Conservation (phyloP, 2,113 vertebrate species). For the Oncorhynchus kisutch region DNA sequence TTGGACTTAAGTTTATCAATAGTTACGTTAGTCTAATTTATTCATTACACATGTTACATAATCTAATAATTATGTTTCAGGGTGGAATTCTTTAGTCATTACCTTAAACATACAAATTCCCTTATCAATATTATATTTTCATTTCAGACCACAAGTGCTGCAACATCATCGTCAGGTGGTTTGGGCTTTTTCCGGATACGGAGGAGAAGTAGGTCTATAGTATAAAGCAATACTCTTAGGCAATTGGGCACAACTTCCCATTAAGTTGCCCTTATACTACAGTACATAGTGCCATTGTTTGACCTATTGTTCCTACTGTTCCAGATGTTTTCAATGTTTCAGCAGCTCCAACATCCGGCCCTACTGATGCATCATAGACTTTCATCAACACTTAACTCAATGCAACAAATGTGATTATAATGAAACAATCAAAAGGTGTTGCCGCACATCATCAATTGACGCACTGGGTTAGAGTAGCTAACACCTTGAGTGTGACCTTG, state of each 20-base stretch:
- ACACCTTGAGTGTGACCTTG: too few species aligned
- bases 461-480: too few species aligned
- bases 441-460: too few species aligned
- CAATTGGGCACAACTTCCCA: too few species aligned
- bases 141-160: conserved; percentile 43
- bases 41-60: too few species aligned
- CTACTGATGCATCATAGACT: background rate
- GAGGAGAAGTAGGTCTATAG: conserved; percentile 27
- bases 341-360: background rate
- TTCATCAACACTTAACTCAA: conserved; percentile 17
- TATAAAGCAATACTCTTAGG: background rate
- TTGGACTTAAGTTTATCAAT: too few species aligned
- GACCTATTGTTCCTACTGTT: background rate
- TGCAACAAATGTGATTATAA: background rate
- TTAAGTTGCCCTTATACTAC: too few species aligned
- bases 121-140: background rate
- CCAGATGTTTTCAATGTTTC: conserved; percentile 42
- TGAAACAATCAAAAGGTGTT: too few species aligned
- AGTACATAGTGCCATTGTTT: background rate
- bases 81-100: too few species aligned
- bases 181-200: background rate
- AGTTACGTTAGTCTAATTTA: too few species aligned
- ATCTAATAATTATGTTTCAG: too few species aligned
- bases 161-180: conserved; percentile 20
- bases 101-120: too few species aligned